Evolutionary conservation across 2,113 vertebrate species (phyloP), one percentile per base, ranked within the genome.

Genomic region (Phyllostomus discolor): DNA sequence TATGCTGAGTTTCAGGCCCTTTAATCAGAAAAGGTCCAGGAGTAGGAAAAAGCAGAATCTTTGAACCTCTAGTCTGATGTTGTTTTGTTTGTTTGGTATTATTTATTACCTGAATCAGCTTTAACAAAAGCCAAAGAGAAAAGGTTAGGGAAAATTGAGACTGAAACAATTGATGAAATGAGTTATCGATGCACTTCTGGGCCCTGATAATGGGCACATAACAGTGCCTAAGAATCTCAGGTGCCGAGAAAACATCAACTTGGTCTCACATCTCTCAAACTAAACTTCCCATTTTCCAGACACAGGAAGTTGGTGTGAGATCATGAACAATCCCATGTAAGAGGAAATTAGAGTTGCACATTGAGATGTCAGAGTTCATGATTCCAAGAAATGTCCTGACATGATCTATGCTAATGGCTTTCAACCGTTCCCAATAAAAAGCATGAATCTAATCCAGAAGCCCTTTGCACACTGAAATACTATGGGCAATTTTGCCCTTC

Each of bases 61-160:
- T 82, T 88, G 5, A 78, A 64, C 88, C n/a, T 90, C 14, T 41
- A 82, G 22, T 57, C 48, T 87, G 17, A 59, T 72, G n/a, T 50
- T 50, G 4, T 73, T 82, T 95, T 64, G 3, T 90, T 70, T 93
- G 8, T 33, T 91, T 88, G 48, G 52, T 64, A 70, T 62, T 86
- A 54, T 88, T 95, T 89, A 4, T 66, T 73, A 81, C 62, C 90
- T 95, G 54, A 76, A 66, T 26, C 64, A 50, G 5, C 22, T 88
- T 31, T 83, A 79, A n/a, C 31, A 95, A 91, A 91, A 95, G 31
- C 46, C 46, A 80, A 94, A 97, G 10, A 94, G 17, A 73, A 62
- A 69, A 79, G 76, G 7, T 81, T 69, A 80, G 19, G 11, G 69
- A 82, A 20, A 46, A 94, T 59, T 66, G 8, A 81, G 24, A 92